A percentile compares a stretch with the other conserved stretches of the same genome.
Conservation (phyloP, 2,113 vertebrate genomes). For the Entelurus aequoreus region DNA sequence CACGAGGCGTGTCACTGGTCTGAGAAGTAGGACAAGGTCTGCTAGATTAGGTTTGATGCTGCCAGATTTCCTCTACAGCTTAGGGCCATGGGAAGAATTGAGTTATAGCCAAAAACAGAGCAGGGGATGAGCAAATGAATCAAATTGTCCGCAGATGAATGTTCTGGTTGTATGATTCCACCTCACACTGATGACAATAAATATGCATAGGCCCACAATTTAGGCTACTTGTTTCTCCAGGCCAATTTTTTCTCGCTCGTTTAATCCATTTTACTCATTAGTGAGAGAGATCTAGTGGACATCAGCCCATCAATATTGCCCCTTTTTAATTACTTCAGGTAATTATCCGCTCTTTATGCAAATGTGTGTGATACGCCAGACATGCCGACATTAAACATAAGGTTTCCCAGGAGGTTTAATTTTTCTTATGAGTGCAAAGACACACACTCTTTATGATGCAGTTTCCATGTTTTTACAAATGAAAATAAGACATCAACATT, state of each 20-base stretch:
- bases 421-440: background rate
- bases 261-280: slow-evolving; percentile 12
- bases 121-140: slow-evolving; percentile 42
- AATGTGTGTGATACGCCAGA: slow-evolving; percentile 3
- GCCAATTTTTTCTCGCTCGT: background rate
- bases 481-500: too few species aligned
- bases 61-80: slow-evolving; percentile 49
- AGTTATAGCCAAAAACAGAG: slow-evolving; percentile 44
- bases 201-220: background rate
- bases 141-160: slow-evolving; percentile 12
- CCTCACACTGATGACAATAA: slow-evolving; percentile 5
- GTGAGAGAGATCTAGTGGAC: slow-evolving; percentile 12
- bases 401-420: background rate
- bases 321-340: slow-evolving; percentile 31
- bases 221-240: too few species aligned
- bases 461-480: too few species aligned
- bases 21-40: slow-evolving; percentile 37
- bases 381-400: slow-evolving; percentile 43
- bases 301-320: slow-evolving; percentile 20
- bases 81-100: slow-evolving; percentile 39
- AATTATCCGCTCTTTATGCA: slow-evolving; percentile 5
- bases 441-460: too few species aligned
- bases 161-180: slow-evolving; percentile 3
- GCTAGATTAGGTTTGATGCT: slow-evolving; percentile 40
- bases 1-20: slow-evolving; percentile 15